These are phyloP conservation scores for Camponotus pennsylvanicus DNA, from an alignment of 1,140 invertebrate species.

Conservation along the genomic window DNA sequence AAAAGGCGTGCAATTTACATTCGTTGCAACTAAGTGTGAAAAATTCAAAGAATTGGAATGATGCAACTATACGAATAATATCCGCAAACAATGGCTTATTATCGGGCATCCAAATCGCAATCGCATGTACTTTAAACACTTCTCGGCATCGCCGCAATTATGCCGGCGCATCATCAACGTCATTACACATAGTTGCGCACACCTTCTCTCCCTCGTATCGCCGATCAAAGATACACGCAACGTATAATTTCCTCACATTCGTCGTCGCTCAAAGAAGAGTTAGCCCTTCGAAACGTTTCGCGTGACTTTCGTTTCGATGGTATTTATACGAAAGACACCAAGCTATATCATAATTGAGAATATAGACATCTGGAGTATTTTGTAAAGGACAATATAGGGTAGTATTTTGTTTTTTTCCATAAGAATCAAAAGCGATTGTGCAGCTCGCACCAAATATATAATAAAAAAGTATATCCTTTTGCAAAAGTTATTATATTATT, in stretches of 20 bases:
- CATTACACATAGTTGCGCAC: conserved; percentile 49
- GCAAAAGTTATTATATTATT: background rate
- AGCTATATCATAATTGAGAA: conserved; percentile 10
- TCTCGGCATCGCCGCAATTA: conserved; percentile 42
- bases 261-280: conserved; percentile 39
- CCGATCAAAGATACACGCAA: conserved; percentile 58
- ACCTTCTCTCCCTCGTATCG: conserved; percentile 23
- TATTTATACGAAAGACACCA: conserved; percentile 45
- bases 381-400: background rate
- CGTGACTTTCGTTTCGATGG: conserved; percentile 43
- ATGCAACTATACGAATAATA: conserved; percentile 49
- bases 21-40: conserved; percentile 37
- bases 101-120: conserved; percentile 51
- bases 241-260: conserved; percentile 49
- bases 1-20: conserved; percentile 28
- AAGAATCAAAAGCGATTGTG: background rate
- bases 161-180: conserved; percentile 52
- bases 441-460: background rate
- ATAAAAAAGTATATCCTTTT: background rate
- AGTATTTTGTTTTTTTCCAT: background rate
- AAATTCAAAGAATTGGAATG: conserved; percentile 51
- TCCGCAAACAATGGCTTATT: conserved; percentile 60
- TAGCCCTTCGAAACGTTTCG: conserved; percentile 39
- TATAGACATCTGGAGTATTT: conserved; percentile 33
- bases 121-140: conserved; percentile 60